These are phyloP conservation scores for Intellagama lesueurii DNA, from an alignment of 2,797 vertebrate genomes.

Conservation along the genomic window DNA sequence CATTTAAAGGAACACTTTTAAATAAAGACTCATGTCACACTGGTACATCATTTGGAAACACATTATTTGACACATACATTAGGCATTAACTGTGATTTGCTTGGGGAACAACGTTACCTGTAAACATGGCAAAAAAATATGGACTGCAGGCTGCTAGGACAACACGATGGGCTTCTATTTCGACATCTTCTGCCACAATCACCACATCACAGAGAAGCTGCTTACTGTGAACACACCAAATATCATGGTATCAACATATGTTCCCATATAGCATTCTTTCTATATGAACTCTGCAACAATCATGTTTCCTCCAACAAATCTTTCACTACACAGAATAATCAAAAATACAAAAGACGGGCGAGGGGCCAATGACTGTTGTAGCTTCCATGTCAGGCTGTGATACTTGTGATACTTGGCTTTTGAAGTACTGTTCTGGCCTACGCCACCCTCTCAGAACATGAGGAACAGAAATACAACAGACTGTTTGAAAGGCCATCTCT, in stretches of 20 bases:
- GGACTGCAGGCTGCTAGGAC: conserved; percentile 95
- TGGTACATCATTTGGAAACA: background rate
- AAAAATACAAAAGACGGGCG: background rate
- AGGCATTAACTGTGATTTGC: background rate
- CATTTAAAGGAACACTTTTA: background rate
- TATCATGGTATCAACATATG: conserved; percentile 53
- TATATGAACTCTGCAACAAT: background rate
- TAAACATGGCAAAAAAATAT: conserved; percentile 98
- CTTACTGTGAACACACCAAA: conserved; percentile 84
- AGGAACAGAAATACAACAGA: background rate
- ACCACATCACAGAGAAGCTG: conserved; percentile 94
- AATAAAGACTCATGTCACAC: background rate
- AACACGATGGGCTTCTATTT: conserved; percentile 93
- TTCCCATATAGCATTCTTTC: background rate
- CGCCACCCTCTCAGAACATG: background rate
- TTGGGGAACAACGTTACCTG: conserved; percentile 80
- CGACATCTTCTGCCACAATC: conserved; percentile 89
- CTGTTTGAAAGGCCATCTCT: no score
- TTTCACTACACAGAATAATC: background rate
- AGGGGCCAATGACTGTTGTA: background rate
- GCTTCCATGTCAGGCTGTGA: background rate
- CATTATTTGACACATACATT: background rate
- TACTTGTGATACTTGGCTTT: background rate
- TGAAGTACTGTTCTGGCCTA: background rate
- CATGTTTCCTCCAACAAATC: background rate